These are phyloP conservation scores for Syngnathus rostellatus DNA, from an alignment of 2,797 vertebrate genomes.

Conservation along the genomic window DNA sequence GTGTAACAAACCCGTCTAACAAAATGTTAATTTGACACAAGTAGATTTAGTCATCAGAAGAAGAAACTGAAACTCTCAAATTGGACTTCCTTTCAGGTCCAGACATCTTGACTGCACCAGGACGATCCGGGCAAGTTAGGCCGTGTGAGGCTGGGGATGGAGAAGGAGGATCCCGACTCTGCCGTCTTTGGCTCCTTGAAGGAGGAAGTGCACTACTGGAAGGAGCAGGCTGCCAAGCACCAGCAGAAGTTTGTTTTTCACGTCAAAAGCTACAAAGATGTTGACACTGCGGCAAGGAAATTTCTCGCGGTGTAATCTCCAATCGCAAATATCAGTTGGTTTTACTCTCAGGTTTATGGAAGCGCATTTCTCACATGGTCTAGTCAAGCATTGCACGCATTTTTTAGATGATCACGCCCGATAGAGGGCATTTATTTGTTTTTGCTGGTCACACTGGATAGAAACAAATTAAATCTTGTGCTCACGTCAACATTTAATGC, in stretches of 20 bases:
- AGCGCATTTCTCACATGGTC: background rate
- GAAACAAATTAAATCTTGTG: background rate
- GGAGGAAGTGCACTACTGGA: conserved; percentile 85
- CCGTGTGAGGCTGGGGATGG: conserved; percentile 6
- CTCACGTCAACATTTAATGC: background rate
- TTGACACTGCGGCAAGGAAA: background rate
- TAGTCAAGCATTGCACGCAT: background rate
- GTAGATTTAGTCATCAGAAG: background rate
- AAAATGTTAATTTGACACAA: no score
- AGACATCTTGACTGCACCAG: background rate
- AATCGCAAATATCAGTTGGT: background rate
- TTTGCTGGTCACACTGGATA: background rate
- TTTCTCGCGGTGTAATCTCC: background rate
- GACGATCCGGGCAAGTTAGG: background rate
- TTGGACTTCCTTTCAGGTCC: background rate
- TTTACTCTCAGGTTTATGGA: background rate
- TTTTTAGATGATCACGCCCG: background rate
- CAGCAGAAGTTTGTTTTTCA: conserved; percentile 72
- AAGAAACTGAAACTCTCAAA: background rate
- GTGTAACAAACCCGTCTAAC: no score
- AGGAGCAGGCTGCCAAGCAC: conserved; percentile 73
- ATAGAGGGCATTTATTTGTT: background rate
- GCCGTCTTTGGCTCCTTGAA: conserved; percentile 73
- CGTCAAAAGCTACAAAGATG: background rate
- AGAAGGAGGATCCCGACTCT: conserved; percentile 59